A percentile compares a stretch with the other conserved stretches of the same genome.
Evolutionary conservation across 2,888 invertebrate species (phyloP).

Genomic region (Branchinecta sandiegonensis): DNA sequence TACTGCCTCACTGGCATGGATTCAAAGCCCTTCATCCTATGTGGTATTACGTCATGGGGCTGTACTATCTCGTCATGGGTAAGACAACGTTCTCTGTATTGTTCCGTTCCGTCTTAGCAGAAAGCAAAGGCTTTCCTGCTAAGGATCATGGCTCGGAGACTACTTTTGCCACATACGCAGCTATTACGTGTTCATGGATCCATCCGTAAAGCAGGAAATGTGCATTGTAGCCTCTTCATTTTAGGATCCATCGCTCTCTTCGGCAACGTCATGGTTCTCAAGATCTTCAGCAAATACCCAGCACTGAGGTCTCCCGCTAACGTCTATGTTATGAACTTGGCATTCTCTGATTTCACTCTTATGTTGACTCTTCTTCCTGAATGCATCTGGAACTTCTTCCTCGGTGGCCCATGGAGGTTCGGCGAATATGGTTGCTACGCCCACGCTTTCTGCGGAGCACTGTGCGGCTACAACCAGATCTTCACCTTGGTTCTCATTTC

Average conservation of each 20-base stretch:
- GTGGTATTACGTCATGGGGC: conserved; percentile 28
- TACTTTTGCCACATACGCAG: too few relatives aligned
- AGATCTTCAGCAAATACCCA: conserved; percentile 24
- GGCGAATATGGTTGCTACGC: conserved; percentile 32
- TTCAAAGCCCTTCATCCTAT: conserved; percentile 27
- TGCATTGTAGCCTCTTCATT: neutral
- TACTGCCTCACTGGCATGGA: conserved; percentile 28
- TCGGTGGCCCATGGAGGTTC: conserved; percentile 30
- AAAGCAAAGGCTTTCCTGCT: too few relatives aligned
- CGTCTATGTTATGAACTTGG: conserved; percentile 33
- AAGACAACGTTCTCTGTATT: conserved; percentile 12
- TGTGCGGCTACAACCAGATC: conserved; percentile 34
- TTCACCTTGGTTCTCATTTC: conserved; percentile 33
- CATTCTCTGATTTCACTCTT: conserved; percentile 32
- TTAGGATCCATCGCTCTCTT: conserved; percentile 19
- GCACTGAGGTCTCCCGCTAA: conserved; percentile 32
- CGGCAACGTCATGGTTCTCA: conserved; percentile 23
- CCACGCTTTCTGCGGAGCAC: conserved; percentile 33
- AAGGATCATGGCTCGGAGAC: too few relatives aligned
- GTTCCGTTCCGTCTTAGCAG: too few relatives aligned
- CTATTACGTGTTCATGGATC: too few relatives aligned
- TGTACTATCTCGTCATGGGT: conserved; percentile 26
- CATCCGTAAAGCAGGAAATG: too few relatives aligned
- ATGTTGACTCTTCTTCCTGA: conserved; percentile 30
- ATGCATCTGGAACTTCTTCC: conserved; percentile 26